Base-by-base conservation (phyloP, 2,113 vertebrate species). In the Terrapene triunguis region DNA sequence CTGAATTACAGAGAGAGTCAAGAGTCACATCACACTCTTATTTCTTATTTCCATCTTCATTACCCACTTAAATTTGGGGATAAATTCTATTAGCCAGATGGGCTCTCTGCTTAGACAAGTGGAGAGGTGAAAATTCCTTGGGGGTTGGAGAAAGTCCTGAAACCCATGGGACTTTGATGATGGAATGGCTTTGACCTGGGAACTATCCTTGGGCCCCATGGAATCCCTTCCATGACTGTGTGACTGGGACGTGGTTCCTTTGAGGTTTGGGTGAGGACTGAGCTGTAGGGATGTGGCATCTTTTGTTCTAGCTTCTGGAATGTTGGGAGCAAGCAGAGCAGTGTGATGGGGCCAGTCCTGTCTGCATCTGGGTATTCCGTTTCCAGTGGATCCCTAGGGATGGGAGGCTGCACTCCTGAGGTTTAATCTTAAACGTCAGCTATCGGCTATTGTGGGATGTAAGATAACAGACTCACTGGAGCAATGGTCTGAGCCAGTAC, bases 261-360 rank as follows among this genome's bases (percentile, higher is more conserved):
- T 96, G 95, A 95, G 93, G 87, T 92, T 5, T 59, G 88, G 87
- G n/a, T 84, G n/a, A 38, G n/a, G n/a, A 38, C n/a, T 38, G 65
- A 21, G 17, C 17, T 38, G n/a, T 38, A 72, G 65, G 21, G 65
- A 72, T 10, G 65, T 38, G n/a, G 65, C 6, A 44, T n/a, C 48
- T 21, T 27, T 32, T 21, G 79, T 51, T 51, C 29, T 19, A 8
- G 14, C 32, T 32, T 21, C 48, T 25, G 35, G 51, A 24, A 29
- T 0, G 1, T 13, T 14, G 62, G 16, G 1, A 3, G 19, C 74
- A 89, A 90, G 10, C 9, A 51, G 2, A 65, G 25, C 54, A 25
- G 69, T 35, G 17, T 51, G 78, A 5, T 32, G 48, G 79, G 17
- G 17, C 48, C 32, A 6, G 50, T 19, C 42, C 35, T 0, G 0